Conservation (phyloP, 2,797 vertebrate genomes). For the Tapirus indicus region DNA sequence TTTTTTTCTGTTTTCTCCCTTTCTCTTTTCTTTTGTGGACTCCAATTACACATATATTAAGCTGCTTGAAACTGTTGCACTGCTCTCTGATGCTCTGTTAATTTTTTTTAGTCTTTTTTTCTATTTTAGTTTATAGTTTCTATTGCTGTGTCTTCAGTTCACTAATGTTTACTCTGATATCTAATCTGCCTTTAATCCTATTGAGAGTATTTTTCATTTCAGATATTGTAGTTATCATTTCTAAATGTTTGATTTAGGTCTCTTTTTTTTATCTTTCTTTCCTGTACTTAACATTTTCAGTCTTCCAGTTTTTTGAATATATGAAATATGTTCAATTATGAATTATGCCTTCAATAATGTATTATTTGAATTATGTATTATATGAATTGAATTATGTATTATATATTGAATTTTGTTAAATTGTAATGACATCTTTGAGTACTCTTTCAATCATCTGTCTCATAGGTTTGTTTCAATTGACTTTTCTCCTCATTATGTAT, state of each 20-base stretch:
- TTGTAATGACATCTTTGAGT: not conserved
- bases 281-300: not conserved
- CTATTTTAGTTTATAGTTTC: not conserved
- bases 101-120: not conserved
- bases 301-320: not conserved
- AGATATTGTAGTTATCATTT: not conserved
- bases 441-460: not conserved
- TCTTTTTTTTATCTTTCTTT: not conserved
- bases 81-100: not conserved
- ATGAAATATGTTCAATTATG: not conserved
- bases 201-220: not conserved
- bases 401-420: not conserved
- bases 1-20: not conserved
- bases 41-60: not conserved
- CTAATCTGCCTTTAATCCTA: not conserved
- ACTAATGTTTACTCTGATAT: not conserved
- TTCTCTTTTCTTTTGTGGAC: not conserved
- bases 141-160: not conserved
- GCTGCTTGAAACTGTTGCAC: not conserved
- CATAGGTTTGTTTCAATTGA: not conserved
- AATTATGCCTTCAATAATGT: not conserved
- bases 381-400: not conserved
- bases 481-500: not conserved
- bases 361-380: not conserved
- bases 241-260: not conserved